Evolutionary conservation across 2,113 vertebrate species (phyloP), one percentile per base, ranked within the genome.

Genomic region (Empidonax traillii): DNA sequence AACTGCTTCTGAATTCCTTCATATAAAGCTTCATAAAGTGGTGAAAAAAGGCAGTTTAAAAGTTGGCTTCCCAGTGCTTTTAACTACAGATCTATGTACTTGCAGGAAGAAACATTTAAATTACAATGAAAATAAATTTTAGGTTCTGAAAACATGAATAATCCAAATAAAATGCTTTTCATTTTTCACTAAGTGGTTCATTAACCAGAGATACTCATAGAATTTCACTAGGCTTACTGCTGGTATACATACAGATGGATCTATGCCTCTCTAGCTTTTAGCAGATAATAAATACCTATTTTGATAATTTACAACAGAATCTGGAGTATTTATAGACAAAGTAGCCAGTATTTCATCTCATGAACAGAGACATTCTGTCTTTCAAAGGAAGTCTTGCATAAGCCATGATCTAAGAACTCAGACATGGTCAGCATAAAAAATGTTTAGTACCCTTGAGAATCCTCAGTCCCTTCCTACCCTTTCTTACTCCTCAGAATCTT

Each of bases 401-500:
- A 72, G 63, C 68, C 61, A 28, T 37, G 62, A 71, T 76, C 37
- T 75, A 89, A 94, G 55, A 87, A 94, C 52, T 84, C 47, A 24
- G 46, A 74, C 27, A 66, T 16, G 62, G 78, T 56, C 79, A 87
- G 58, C 41, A 21, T 52, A 66, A 73, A 74, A 72, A 66, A 43
- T 44, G 56, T 44, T 81, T 14, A 39, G 27, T 61, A 95, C 41
- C 15, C 12, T 80, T 85, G 37, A 74, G 81, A 79, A 85, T 72
- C 14, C 35, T 66, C 9, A 16, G 37, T 74, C 56, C 62, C 61
- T 79, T 90, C 49, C 62, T 44, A 56, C 7, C 25, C 44, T 72
- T 43, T 77, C 63, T 94, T 82, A 98, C n/a, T 98, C 97, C 49
- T 98, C 97, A 19, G 96, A 85, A 23, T 53, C 79, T 62, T 97